These are phyloP conservation scores for Nomada fucata DNA, from an alignment of 2,888 invertebrate genomes.

Conservation along the genomic window DNA sequence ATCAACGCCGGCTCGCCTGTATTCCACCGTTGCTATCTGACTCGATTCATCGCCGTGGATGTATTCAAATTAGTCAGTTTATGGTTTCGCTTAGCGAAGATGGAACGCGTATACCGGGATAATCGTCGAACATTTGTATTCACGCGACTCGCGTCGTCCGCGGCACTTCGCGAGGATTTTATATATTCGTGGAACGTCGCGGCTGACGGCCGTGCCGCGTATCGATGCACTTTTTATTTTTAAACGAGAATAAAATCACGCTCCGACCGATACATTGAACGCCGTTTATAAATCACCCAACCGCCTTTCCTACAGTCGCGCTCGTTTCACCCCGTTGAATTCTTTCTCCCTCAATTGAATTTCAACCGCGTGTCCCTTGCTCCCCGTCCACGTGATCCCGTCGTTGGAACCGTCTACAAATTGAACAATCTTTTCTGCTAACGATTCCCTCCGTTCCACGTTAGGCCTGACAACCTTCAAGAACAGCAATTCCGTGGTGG, in stretches of 20 bases:
- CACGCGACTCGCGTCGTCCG: slow-evolving; percentile 50
- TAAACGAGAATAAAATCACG: slow-evolving; percentile 38
- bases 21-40: not conserved
- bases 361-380: slow-evolving; percentile 10
- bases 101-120: slow-evolving; percentile 59
- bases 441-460: slow-evolving; percentile 25
- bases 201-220: slow-evolving; percentile 68
- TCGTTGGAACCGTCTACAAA: not conserved
- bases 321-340: not conserved
- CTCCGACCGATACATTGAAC: slow-evolving; percentile 51
- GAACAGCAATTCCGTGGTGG: slow-evolving; percentile 98
- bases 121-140: slow-evolving; percentile 72
- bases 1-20: slow-evolving; percentile 14
- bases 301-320: slow-evolving; percentile 5
- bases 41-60: slow-evolving; percentile 17
- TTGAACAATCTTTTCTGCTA: slow-evolving; percentile 21
- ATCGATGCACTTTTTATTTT: slow-evolving; percentile 74
- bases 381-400: not conserved
- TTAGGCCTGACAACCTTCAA: slow-evolving; percentile 97
- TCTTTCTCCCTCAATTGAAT: not conserved
- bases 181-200: slow-evolving; percentile 74
- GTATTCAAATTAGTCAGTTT: slow-evolving; percentile 72
- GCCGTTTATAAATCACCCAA: slow-evolving; percentile 57
- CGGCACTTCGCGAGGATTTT: slow-evolving; percentile 67
- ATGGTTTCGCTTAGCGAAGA: slow-evolving; percentile 68